Evolutionary conservation across 2,113 vertebrate species (phyloP), one percentile per base, ranked within the genome.

Genomic region (Cynopterus brachyotis): DNA sequence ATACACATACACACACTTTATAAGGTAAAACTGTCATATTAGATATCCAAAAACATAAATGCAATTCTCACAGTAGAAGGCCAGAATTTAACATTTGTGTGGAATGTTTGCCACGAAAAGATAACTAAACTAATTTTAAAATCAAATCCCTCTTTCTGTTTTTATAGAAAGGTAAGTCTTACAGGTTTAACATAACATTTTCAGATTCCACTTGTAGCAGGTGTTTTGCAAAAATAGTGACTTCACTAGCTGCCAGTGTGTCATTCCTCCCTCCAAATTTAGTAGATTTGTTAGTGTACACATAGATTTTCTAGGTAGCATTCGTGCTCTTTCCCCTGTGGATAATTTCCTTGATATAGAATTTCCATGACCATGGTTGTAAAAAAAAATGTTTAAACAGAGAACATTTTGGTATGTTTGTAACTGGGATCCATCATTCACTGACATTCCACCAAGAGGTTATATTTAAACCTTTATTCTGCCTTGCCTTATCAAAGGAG

Each of bases 391-490:
- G 96, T 69, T 97, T 90, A 98, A 97, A 89, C 32, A 96, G 94
- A 93, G 86, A 97, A 50, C 82, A 96, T 80, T 96, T 93, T 92
- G 80, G 75, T 96, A 75, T 82, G 69, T 62, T 83, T 96, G 96
- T 96, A 90, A 86, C 73, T 76, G 88, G 89, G 92, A 94, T 91
- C 82, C 83, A 95, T 97, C 97, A 94, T 53, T 69, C 84, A 87
- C 91, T 73, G 97, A 42, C 93, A 94, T 96, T 89, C 80, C 72
- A 96, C 59, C 66, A 96, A 84, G 59, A 97, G 83, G 95, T 67
- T 96, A 67, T 94, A 97, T 97, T 98, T 97, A 98, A 98, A 95
- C 45, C 96, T 98, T 91, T 94, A 84, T 22, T 89, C 70, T 5
- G 16, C 93, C 86, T 94, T 97, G 95, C 85, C 96, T 89, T 97